Percentiles rank a stretch among this genome's conserved stretches.
Conservation (phyloP, 2,888 invertebrate species). For the Leptinotarsa rubiginosa region DNA sequence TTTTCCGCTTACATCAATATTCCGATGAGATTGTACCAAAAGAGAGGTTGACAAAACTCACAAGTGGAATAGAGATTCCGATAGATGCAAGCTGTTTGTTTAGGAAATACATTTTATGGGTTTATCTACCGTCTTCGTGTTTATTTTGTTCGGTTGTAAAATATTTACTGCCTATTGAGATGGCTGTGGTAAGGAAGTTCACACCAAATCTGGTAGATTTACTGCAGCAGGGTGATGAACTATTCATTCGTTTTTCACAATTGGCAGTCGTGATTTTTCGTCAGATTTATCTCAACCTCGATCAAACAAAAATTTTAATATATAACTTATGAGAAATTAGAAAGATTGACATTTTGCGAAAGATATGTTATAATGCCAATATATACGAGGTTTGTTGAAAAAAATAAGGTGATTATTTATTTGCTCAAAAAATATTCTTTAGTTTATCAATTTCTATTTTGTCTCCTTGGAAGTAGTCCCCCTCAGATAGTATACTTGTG, state of each 20-base stretch:
- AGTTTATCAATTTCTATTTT: too few relatives aligned
- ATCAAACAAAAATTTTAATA: too few relatives aligned
- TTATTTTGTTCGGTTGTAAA: slow-evolving; percentile 21
- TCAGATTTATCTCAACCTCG: background rate
- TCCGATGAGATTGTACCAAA: background rate
- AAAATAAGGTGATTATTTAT: too few relatives aligned
- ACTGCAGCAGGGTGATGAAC: slow-evolving; percentile 19
- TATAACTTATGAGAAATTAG: too few relatives aligned
- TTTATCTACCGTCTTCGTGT: slow-evolving; percentile 26
- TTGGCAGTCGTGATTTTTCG: background rate
- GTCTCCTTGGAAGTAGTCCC: too few relatives aligned
- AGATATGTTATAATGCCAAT: too few relatives aligned
- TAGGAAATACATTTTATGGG: slow-evolving; percentile 28
- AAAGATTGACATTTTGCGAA: too few relatives aligned
- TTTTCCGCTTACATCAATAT: slow-evolving; percentile 14
- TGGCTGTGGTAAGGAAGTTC: slow-evolving; percentile 19
- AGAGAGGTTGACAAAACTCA: slow-evolving; percentile 8
- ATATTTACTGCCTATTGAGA: slow-evolving; percentile 24
- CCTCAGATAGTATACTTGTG: too few relatives aligned
- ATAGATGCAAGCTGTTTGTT: slow-evolving; percentile 20
- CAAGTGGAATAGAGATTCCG: slow-evolving; percentile 5
- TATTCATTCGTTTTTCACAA: background rate
- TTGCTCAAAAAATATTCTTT: too few relatives aligned
- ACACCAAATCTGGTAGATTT: slow-evolving; percentile 20
- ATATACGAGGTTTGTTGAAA: too few relatives aligned